A percentile compares a stretch with the other conserved stretches of the same genome.
phyloP scores from a whole-genome alignment of 2,113 vertebrate species.

The Lonchura striata region DNA sequence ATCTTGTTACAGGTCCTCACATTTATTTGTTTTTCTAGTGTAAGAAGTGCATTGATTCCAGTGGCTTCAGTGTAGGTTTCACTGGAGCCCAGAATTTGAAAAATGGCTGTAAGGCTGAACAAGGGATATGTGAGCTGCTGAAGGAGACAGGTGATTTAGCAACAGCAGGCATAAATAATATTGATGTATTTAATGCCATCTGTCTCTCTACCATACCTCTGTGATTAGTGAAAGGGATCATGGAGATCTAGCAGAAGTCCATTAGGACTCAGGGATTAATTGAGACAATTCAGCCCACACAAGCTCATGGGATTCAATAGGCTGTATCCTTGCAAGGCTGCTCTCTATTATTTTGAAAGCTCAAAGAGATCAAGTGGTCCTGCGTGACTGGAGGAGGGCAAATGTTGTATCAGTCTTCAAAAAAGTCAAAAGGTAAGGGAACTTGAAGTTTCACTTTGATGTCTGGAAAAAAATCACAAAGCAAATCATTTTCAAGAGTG shows the following conservation, averaged over 20 bases:
- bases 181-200: neutral
- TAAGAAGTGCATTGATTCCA: neutral
- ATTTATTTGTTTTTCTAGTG: neutral
- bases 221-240: neutral
- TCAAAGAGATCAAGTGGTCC: neutral
- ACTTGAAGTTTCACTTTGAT: neutral
- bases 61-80: neutral
- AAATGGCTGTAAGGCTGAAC: neutral
- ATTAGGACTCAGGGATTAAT: neutral
- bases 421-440: neutral
- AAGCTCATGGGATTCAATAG: neutral
- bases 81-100: neutral
- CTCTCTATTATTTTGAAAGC: neutral
- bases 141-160: neutral
- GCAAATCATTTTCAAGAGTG: neutral
- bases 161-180: neutral
- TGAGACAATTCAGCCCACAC: neutral
- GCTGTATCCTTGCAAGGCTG: neutral
- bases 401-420: neutral
- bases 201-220: neutral
- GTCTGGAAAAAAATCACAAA: neutral
- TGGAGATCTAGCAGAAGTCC: neutral
- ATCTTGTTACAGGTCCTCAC: neutral
- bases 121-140: neutral
- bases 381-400: neutral